Conservation (phyloP, 2,797 vertebrate genomes). For the Takifugu rubripes region DNA sequence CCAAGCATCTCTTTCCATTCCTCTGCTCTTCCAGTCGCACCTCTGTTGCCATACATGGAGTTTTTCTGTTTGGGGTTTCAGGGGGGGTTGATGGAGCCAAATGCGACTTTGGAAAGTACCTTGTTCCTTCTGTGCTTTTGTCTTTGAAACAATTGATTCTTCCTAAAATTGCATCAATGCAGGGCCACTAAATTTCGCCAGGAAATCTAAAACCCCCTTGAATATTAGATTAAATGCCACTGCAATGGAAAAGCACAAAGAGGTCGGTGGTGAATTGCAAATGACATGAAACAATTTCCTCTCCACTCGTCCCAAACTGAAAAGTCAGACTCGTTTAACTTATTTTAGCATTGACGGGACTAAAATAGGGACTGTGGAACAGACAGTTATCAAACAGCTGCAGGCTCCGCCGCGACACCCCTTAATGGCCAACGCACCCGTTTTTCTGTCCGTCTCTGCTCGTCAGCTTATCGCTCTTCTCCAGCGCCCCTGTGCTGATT, state of each 20-base stretch:
- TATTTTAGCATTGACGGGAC: neutral
- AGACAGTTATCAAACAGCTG: conserved; percentile 40
- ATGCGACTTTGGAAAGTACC: conserved; percentile 23
- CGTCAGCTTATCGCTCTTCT: conserved; percentile 24
- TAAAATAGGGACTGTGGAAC: conserved; percentile 14
- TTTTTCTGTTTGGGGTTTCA: conserved; percentile 13
- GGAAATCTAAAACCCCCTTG: neutral
- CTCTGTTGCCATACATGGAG: conserved; percentile 16
- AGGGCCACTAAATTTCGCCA: too few species aligned
- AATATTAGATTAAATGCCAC: neutral
- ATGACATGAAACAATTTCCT: conserved; percentile 2
- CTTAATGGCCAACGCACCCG: neutral
- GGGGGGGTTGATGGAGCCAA: conserved; percentile 17
- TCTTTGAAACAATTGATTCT: too few species aligned
- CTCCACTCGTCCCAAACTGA: conserved; percentile 8
- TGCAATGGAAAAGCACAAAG: neutral
- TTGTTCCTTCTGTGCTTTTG: conserved; percentile 11
- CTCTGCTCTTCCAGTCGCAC: conserved; percentile 15
- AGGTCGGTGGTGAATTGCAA: neutral
- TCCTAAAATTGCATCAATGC: too few species aligned
- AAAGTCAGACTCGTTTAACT: conserved; percentile 20
- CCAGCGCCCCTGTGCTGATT: conserved; percentile 24
- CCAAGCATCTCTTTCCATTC: conserved; percentile 25
- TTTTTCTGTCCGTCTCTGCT: conserved; percentile 12
- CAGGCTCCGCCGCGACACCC: conserved; percentile 12